These are phyloP conservation scores for Azemiops feae DNA, from an alignment of 2,113 vertebrate genomes.

Conservation along the genomic window DNA sequence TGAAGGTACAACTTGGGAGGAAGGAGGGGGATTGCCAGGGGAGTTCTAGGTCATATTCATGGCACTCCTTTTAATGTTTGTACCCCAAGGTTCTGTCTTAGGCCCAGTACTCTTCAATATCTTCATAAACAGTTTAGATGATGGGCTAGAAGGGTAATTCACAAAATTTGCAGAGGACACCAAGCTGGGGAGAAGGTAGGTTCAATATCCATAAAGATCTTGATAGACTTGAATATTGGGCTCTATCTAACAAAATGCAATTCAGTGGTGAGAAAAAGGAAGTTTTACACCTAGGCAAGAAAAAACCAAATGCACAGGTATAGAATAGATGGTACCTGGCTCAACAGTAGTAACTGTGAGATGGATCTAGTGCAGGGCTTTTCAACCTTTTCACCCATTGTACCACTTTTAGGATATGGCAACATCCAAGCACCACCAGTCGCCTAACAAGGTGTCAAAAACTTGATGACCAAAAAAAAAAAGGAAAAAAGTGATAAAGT, in stretches of 20 bases:
- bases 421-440: too few species aligned
- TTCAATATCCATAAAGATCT: neutral
- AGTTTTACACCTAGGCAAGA: neutral
- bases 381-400: too few species aligned
- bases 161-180: neutral
- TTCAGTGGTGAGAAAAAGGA: neutral
- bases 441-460: too few species aligned
- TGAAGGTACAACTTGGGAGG: neutral
- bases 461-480: too few species aligned
- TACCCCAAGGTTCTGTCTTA: neutral
- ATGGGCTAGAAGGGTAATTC: neutral
- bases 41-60: neutral
- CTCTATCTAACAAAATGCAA: neutral
- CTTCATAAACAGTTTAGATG: neutral
- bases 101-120: neutral
- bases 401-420: too few species aligned
- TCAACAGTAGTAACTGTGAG: neutral
- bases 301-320: neutral
- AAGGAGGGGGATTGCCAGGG: neutral
- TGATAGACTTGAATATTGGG: too few species aligned
- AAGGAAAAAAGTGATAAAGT: too few species aligned
- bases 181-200: neutral
- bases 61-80: neutral
- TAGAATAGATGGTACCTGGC: neutral
- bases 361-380: neutral